Percentiles rank a stretch among this genome's conserved stretches.
phyloP scores from a whole-genome alignment of 1,140 invertebrate genomes.

The Saccostrea echinata region DNA sequence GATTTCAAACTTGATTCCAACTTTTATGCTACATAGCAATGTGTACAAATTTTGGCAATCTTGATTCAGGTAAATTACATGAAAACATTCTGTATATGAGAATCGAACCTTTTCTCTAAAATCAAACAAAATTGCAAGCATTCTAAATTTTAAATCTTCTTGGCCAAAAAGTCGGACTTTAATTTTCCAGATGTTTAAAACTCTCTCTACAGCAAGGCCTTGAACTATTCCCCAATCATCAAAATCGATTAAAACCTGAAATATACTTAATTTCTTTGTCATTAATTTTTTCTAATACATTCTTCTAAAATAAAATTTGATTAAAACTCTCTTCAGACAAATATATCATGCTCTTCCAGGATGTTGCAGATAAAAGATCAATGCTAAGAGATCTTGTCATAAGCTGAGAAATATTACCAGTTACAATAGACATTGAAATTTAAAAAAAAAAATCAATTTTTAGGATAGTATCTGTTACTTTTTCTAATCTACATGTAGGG shows the following conservation, averaged over 20 bases:
- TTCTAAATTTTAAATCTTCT: slow-evolving; percentile 17
- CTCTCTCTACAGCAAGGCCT: not conserved
- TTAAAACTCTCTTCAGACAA: slow-evolving; percentile 24
- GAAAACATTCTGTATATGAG: not conserved
- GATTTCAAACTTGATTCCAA: too few species aligned
- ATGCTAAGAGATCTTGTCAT: slow-evolving; percentile 41
- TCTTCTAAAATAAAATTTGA: slow-evolving; percentile 31
- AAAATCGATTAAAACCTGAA: not conserved
- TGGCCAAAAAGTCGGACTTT: slow-evolving; percentile 24
- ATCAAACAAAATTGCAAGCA: slow-evolving; percentile 19
- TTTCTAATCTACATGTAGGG: not conserved
- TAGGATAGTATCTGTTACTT: not conserved
- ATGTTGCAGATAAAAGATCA: not conserved
- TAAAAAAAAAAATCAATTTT: not conserved
- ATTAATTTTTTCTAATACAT: slow-evolving; percentile 10
- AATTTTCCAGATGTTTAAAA: slow-evolving; percentile 43
- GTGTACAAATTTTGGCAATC: not conserved
- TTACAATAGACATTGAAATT: slow-evolving; percentile 31
- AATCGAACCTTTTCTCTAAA: not conserved
- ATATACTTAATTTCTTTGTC: not conserved
- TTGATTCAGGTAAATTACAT: not conserved
- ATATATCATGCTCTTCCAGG: not conserved
- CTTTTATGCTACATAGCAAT: not conserved
- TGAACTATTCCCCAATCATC: not conserved
- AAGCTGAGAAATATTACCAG: slow-evolving; percentile 35